Percentiles rank a stretch among this genome's conserved stretches.
phyloP scores from a whole-genome alignment of 2,888 invertebrate species.

The Himalopsyche anomala region DNA sequence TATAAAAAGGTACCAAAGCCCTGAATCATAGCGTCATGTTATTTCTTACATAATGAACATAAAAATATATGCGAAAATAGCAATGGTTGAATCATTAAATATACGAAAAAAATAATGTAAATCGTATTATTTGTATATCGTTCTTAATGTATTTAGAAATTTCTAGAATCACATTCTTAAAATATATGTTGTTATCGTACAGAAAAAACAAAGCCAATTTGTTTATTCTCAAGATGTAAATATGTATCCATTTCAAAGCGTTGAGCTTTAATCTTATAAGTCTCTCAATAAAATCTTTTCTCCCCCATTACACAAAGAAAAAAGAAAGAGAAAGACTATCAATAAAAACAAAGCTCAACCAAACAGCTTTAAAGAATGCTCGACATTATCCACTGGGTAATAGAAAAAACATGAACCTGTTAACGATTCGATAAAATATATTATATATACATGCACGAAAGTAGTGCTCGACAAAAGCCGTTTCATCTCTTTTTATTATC shows the following conservation, averaged over 20 bases:
- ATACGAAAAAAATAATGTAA: too few species aligned
- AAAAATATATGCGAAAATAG: too few species aligned
- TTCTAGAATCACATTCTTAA: too few species aligned
- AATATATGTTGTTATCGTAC: too few species aligned
- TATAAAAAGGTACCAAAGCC: too few species aligned
- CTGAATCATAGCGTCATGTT: too few species aligned
- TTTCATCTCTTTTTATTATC: slow-evolving; percentile 38
- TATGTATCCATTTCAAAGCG: slow-evolving; percentile 12
- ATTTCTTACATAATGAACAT: too few species aligned
- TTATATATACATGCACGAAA: slow-evolving; percentile 12
- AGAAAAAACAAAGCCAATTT: slow-evolving; percentile 6
- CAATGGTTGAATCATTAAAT: too few species aligned
- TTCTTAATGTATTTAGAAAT: too few species aligned
- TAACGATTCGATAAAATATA: slow-evolving; percentile 57
- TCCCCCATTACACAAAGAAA: slow-evolving; percentile 48
- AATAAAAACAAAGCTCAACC: slow-evolving; percentile 63
- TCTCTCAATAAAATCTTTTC: slow-evolving; percentile 49
- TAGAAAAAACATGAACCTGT: slow-evolving; percentile 65
- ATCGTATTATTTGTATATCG: too few species aligned
- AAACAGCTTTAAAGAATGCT: slow-evolving; percentile 61
- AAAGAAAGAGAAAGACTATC: slow-evolving; percentile 53
- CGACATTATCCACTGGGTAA: slow-evolving; percentile 63
- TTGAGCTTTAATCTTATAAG: slow-evolving; percentile 32
- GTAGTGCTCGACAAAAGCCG: background rate
- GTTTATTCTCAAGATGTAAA: background rate